Conservation (phyloP, 2,888 invertebrate genomes). For the Laothoe populi region DNA sequence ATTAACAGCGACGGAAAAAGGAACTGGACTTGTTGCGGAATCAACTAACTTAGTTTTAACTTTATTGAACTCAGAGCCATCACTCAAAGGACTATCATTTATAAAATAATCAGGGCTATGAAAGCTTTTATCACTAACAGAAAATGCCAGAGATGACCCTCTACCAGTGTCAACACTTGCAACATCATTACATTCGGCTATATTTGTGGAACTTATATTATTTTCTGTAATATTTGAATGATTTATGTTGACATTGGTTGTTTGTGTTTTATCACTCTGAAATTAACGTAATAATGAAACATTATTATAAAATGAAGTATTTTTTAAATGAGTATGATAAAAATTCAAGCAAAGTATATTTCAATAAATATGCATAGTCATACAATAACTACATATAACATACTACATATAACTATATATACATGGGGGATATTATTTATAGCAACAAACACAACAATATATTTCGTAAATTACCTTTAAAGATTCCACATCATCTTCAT, state of each 20-base stretch:
- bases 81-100: constrained; percentile 48
- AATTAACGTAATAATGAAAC: constrained; percentile 5
- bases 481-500: constrained; percentile 20
- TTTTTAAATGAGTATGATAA: neutral
- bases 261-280: constrained; percentile 16
- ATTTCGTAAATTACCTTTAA: neutral
- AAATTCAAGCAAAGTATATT: too few species aligned
- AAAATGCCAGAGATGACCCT: constrained; percentile 71
- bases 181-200: constrained; percentile 46
- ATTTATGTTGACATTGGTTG: neutral
- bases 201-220: constrained; percentile 25
- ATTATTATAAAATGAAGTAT: too few species aligned
- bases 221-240: neutral
- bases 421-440: neutral
- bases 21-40: constrained; percentile 46
- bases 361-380: too few species aligned
- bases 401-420: too few species aligned
- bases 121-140: constrained; percentile 65
- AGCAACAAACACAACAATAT: neutral
- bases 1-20: constrained; percentile 33
- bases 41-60: constrained; percentile 37
- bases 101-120: constrained; percentile 65
- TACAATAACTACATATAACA: too few species aligned
- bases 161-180: constrained; percentile 71
- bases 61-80: constrained; percentile 42